Evolutionary conservation across 2,888 invertebrate genomes (phyloP), one percentile per base, ranked within the genome.

Genomic region (Tigriopus californicus): DNA sequence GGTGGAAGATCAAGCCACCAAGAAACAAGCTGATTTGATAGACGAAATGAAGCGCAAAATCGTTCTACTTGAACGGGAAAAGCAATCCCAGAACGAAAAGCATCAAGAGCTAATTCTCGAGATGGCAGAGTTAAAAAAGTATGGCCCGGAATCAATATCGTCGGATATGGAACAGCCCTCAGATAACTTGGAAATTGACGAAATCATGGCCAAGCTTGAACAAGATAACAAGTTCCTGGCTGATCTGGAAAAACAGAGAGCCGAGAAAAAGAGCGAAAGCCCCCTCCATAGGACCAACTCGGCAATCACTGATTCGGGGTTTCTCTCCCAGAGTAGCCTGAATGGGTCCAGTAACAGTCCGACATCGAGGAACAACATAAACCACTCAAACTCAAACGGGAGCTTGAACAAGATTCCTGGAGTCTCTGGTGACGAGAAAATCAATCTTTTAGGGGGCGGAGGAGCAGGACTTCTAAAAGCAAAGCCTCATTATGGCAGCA

Each of bases 141-240:
- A 49, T 41, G 47, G 58, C 11, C 40, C 41, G 3, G 56, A 42
- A 11, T 42, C 56, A 11, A 22, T 42, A 2, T 18, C 48, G 11
- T 18, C 20, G 2, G 58, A 58, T 15, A 18, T 56, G 15, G 59
- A 59, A 5, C n/a, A 52, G 2, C 59, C 59, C 41, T 42, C 20
- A 10, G 56, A 56, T 11, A 59, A 58, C 41, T 18, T 59, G 22
- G 88, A 89, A 75, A 88, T 90, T 71, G 89, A 90, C 73, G 79
- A 87, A 69, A 87, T 91, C 71, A 89, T 90, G 85, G 89, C 89
- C 66, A 90, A 90, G 77, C 86, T 90, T 68, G 89, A 90, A 73
- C 90, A 89, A 70, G 77, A 78, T 64, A 70, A 70, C 65, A 67
- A 67, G 63, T 85, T 90, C 67, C 77, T 90, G 68, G 89, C 89